Base-by-base conservation (phyloP, 2,797 vertebrate species). In the Neostethus bicornis region DNA sequence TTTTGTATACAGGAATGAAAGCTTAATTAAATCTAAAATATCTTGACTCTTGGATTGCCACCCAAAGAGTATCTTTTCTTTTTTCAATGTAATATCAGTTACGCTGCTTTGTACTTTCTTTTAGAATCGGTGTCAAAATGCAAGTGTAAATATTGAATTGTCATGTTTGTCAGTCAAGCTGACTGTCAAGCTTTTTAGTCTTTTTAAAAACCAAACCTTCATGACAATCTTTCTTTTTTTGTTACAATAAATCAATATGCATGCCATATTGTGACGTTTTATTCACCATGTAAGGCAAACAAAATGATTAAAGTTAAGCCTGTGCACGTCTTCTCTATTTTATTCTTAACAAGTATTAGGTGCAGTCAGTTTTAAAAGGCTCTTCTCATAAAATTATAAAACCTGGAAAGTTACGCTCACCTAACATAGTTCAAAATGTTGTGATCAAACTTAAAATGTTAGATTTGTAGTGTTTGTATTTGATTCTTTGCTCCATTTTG, bases 231-330 rank as follows among this genome's bases (percentile, higher is more conserved):
- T 10, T 5, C 31, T 5, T 66, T 78, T 81, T 71, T 80, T 67
- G 55, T 83, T 69, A 25, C 51, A 88, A 74, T 86, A 87, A 83
- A 87, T 77, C 20, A 17, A 72, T 79, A 66, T 0, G 2, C 64
- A 67, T 49, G 49, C 43, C 10, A 58, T 14, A 1, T 25, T 34
- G 9, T 42, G 4, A 5, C 60, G 2, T 45, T 35, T 58, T 3
- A 32, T 42, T 9, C n/a, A 26, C n/a, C n/a, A n/a, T n/a, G n/a
- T n/a, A n/a, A n/a, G n/a, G n/a, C 17, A 42, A 20, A 10, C 16
- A 10, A 21, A 21, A 21, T 6, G 5, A 7, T 53, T 16, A 12
- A 13, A 28, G 9, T 28, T 2, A 28, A 10, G 9, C 26, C 26
- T 10, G 10, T 28, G 7, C 4, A 31, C 11, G 4, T 29, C 4